Percentiles rank a stretch among this genome's conserved stretches.
Evolutionary conservation across 2,113 vertebrate species (phyloP).

Genomic region (Cervus canadensis): DNA sequence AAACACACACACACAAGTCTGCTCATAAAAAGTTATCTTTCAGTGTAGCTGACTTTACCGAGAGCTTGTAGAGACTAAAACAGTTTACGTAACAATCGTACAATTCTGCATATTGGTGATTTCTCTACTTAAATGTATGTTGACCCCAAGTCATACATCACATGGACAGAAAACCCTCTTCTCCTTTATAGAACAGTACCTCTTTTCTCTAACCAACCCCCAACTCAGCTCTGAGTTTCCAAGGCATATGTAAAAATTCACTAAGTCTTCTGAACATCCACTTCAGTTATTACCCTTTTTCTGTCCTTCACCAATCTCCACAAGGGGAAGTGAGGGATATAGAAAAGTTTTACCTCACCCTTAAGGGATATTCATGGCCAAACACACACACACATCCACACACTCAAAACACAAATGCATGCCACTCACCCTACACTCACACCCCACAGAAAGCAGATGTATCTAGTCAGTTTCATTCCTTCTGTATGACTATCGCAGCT

Average conservation of each 20-base stretch:
- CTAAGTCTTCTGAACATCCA: background rate
- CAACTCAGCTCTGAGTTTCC: background rate
- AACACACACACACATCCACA: background rate
- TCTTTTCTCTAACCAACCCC: background rate
- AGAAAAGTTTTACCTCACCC: background rate
- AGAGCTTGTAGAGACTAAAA: background rate
- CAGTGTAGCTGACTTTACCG: background rate
- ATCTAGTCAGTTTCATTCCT: background rate
- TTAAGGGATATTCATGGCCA: background rate
- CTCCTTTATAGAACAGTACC: background rate
- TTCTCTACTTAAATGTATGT: conserved; percentile 11
- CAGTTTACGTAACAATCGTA: background rate
- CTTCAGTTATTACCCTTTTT: background rate
- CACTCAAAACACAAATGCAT: background rate
- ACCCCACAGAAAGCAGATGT: background rate
- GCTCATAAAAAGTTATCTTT: background rate
- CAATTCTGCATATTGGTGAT: background rate
- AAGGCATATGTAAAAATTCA: background rate
- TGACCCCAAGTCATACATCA: background rate
- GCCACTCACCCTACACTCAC: background rate
- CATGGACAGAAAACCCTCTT: background rate
- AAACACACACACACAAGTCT: background rate
- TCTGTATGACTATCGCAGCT: background rate
- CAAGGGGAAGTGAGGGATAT: background rate
- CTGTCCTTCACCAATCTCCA: background rate